Conservation (phyloP, 2,888 invertebrate species). For the Drosophila ustulata region DNA sequence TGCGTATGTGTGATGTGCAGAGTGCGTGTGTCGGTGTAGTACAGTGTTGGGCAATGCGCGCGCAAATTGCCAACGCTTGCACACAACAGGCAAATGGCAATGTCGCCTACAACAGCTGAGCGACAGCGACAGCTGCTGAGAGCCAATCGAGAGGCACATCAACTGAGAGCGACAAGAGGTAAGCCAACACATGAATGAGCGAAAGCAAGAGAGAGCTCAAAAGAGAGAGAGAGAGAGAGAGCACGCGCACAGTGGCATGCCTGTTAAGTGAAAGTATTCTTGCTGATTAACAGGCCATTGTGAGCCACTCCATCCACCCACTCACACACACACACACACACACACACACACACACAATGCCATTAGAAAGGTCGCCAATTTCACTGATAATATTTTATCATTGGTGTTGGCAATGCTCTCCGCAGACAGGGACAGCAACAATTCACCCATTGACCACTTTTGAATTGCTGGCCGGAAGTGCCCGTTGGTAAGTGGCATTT, state of each 20-base stretch:
- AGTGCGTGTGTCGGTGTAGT: constrained; percentile 56
- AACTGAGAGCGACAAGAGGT: constrained; percentile 12
- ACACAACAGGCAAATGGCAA: constrained; percentile 70
- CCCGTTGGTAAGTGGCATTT: constrained; percentile 57
- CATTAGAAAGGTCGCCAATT: constrained; percentile 71
- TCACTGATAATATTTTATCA: constrained; percentile 70
- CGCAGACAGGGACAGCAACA: constrained; percentile 26
- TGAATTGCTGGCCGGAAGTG: constrained; percentile 59
- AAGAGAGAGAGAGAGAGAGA: constrained; percentile 38
- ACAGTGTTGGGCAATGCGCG: constrained; percentile 72
- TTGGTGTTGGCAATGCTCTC: constrained; percentile 67
- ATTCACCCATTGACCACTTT: constrained; percentile 23
- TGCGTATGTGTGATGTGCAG: constrained; percentile 62
- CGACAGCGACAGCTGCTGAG: constrained; percentile 49
- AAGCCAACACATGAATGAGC: background rate
- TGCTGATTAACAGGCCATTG: constrained; percentile 67
- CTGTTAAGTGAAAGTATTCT: constrained; percentile 72
- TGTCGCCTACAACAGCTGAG: constrained; percentile 72
- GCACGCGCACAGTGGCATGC: constrained; percentile 43
- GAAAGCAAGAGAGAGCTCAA: constrained; percentile 7
- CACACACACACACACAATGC: constrained; percentile 17
- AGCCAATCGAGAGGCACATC: constrained; percentile 13
- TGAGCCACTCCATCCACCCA: constrained; percentile 21
- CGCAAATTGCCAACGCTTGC: constrained; percentile 71
- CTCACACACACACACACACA: constrained; percentile 11